Conservation (phyloP, 1,140 invertebrate species). For the Lysiphlebus fabarum region DNA sequence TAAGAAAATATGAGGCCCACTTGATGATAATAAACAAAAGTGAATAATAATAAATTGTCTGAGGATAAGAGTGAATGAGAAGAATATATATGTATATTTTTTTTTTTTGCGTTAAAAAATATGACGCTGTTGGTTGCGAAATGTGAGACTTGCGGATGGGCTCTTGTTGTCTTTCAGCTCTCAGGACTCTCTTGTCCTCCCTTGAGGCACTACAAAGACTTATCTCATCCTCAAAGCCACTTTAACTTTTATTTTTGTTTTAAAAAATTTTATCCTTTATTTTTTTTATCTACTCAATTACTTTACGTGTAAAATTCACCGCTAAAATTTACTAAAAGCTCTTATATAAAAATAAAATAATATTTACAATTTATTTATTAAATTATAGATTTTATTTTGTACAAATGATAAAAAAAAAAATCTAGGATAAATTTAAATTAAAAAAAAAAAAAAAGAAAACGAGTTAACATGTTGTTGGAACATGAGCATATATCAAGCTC, state of each 20-base stretch:
- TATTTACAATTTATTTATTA: not conserved
- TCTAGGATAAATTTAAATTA: not conserved
- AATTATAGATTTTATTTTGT: not conserved
- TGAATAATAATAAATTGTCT: slow-evolving; percentile 9
- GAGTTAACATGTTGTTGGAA: slow-evolving; percentile 12
- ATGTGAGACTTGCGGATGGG: slow-evolving; percentile 44
- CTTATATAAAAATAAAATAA: not conserved
- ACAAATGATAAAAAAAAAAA: not conserved
- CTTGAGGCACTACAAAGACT: slow-evolving; percentile 40
- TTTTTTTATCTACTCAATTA: slow-evolving; percentile 31
- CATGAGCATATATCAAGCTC: slow-evolving; percentile 19
- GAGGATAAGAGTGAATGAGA: slow-evolving; percentile 20
- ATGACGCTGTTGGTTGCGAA: slow-evolving; percentile 42
- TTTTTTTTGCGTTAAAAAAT: slow-evolving; percentile 39
- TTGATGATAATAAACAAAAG: slow-evolving; percentile 11
- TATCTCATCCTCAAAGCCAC: slow-evolving; percentile 42
- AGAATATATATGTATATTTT: slow-evolving; percentile 14
- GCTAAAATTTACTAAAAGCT: slow-evolving; percentile 47
- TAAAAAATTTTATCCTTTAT: slow-evolving; percentile 18
- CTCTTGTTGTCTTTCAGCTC: slow-evolving; percentile 29
- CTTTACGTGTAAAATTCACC: slow-evolving; percentile 44
- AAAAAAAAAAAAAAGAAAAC: not conserved
- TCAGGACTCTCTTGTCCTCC: slow-evolving; percentile 4
- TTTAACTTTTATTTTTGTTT: slow-evolving; percentile 24
- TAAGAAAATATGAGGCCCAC: not conserved